Evolutionary conservation across 2,888 invertebrate species (phyloP).

Genomic region (Limnephilus marmoratus): DNA sequence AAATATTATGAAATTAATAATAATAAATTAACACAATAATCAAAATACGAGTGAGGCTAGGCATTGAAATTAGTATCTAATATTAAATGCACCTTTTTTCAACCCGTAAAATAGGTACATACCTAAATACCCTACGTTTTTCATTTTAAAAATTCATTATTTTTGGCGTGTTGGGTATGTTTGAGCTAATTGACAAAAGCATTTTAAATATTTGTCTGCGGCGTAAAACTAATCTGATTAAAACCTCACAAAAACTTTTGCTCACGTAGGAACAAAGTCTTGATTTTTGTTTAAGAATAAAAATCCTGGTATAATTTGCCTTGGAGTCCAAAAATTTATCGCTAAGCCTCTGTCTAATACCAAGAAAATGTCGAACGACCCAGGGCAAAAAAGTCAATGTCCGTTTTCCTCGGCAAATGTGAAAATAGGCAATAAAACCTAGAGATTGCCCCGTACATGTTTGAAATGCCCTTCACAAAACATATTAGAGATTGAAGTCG

Average conservation of each 20-base stretch:
- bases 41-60: no score
- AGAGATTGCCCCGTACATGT: neutral
- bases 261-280: neutral
- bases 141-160: no score
- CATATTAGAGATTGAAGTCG: neutral
- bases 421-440: slow-evolving; percentile 30
- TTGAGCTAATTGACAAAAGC: no score
- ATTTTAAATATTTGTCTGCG: no score
- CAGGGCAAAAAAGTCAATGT: slow-evolving; percentile 27
- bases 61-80: no score
- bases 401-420: neutral
- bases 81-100: no score
- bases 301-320: neutral
- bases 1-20: no score
- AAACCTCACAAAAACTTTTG: neutral
- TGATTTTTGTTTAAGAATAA: no score
- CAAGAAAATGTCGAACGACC: slow-evolving; percentile 17
- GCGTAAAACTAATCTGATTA: neutral
- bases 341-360: neutral
- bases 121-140: no score
- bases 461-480: slow-evolving; percentile 33
- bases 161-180: no score
- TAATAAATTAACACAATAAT: no score
- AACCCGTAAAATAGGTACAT: no score
- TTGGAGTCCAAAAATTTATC: neutral